These are phyloP conservation scores for Euthynnus affinis DNA, from an alignment of 2,797 vertebrate genomes.

Conservation along the genomic window DNA sequence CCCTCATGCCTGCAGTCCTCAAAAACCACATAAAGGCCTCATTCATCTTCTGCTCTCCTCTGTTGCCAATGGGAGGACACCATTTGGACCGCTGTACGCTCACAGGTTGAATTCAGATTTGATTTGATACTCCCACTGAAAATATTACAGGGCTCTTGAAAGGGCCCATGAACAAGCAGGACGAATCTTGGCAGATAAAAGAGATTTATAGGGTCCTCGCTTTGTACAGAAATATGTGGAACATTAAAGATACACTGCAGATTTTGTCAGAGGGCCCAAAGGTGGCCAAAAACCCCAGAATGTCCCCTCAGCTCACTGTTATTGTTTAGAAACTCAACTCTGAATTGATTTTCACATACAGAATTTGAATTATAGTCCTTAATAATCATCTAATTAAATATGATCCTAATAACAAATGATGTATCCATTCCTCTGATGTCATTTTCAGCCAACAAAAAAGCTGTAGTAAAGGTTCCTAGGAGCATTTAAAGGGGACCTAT, in stretches of 20 bases:
- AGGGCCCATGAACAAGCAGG: constrained; percentile 28
- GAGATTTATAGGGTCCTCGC: constrained; percentile 61
- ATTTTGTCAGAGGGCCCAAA: not conserved
- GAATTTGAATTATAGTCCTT: not conserved
- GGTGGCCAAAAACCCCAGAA: not conserved
- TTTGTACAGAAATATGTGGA: constrained; percentile 31
- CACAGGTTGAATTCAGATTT: constrained; percentile 62
- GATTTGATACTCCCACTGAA: constrained; percentile 61
- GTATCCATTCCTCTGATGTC: too few relatives aligned
- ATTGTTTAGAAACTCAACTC: not conserved
- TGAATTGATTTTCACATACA: not conserved
- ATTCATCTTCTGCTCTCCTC: constrained; percentile 66
- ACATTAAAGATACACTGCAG: constrained; percentile 25
- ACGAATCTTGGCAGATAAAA: constrained; percentile 46
- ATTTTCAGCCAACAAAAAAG: too few relatives aligned
- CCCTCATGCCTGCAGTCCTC: constrained; percentile 50
- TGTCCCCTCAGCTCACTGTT: constrained; percentile 8
- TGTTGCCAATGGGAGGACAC: constrained; percentile 56
- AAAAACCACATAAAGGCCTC: constrained; percentile 53
- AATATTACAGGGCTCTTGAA: constrained; percentile 39
- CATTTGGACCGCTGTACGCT: constrained; percentile 27
- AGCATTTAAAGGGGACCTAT: too few relatives aligned
- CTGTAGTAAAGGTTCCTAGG: too few relatives aligned
- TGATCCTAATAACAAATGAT: too few relatives aligned
- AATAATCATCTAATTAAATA: too few relatives aligned